phyloP scores from a whole-genome alignment of 2,888 invertebrate species.

The Pardosa pseudoannulata region DNA sequence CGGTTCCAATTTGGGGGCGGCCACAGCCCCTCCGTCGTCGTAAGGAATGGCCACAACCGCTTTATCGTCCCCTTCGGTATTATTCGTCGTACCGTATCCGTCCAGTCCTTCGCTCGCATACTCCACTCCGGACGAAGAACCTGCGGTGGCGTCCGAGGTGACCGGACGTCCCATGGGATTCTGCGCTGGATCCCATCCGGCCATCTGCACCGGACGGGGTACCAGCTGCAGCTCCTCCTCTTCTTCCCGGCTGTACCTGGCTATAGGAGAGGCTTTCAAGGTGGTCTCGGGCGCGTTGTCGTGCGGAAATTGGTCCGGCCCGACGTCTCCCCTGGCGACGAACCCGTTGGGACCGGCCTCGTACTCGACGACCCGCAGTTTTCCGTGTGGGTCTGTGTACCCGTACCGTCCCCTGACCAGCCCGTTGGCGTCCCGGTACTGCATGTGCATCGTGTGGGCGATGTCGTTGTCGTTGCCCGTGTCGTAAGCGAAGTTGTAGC shows the following conservation, averaged over 20 bases:
- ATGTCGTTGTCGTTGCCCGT: conserved; percentile 71
- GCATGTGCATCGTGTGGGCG: conserved; percentile 73
- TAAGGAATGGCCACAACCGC: not conserved
- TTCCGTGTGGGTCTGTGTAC: conserved; percentile 74
- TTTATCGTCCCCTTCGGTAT: not conserved
- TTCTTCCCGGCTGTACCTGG: not conserved
- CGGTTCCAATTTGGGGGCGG: conserved; percentile 11
- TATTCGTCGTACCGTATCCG: not conserved
- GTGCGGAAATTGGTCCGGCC: conserved; percentile 53
- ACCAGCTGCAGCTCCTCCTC: conserved; percentile 24
- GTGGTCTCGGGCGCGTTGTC: conserved; percentile 23
- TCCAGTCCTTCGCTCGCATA: not conserved
- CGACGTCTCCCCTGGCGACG: conserved; percentile 59
- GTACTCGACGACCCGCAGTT: conserved; percentile 69
- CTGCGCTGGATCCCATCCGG: conserved; percentile 51
- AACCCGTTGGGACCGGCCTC: conserved; percentile 72
- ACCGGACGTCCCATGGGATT: conserved; percentile 38
- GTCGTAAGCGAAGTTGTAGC: conserved; percentile 74
- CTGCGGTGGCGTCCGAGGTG: not conserved
- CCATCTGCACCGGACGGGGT: conserved; percentile 50
- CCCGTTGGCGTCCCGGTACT: conserved; percentile 72
- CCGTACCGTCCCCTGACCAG: conserved; percentile 73
- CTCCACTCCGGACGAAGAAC: not conserved
- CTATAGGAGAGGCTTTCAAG: not conserved
- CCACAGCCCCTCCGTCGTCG: not conserved